Evolutionary conservation across 2,888 invertebrate species (phyloP), one percentile per base, ranked within the genome.

Genomic region (Patella depressa): DNA sequence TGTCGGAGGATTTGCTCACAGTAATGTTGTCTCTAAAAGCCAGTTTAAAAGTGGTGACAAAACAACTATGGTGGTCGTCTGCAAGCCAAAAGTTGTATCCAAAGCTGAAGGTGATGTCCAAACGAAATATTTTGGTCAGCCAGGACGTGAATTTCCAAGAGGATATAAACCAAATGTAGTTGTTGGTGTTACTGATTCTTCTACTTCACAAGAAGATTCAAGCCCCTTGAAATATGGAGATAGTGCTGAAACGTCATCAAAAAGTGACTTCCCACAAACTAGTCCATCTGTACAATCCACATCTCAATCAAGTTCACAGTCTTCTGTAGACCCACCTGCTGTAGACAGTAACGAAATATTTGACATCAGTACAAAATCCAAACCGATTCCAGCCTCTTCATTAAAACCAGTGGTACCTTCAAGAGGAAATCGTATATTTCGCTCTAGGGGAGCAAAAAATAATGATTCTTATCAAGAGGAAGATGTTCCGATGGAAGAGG

Each of bases 31-130:
- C 53, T 85, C 85, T 78, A 82, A 84, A 80, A 84, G 81, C 82
- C 84, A 85, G 72, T 81, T 85, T 34, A 87, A 86, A 80, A 85
- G 85, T 80, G 84, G 86, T 71, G 82, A 85, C 70, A 88, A 87
- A 9, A 87, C 88, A 57, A 88, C 87, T 34, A 78, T 88, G 24
- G 87, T 88, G 71, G 88, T 88, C 70, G 86, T 88, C n/a, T 88
- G 88, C 75, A 87, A 87, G 59, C 87, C 87, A 17, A 88, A 87
- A 81, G 83, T 82, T 55, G 84, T 82, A 53, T 80, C 80, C 3
- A 86, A 87, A n/a, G 73, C 83, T 15, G 85, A 84, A 74, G 81
- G 83, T 69, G 82, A 85, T 76, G 83, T 85, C 70, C 85, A 85
- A 71, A 78, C 84, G 70, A 86, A 86, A 79, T 85, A 85, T 76